Evolutionary conservation across 1,140 invertebrate species (phyloP).

Genomic region (Calliopsis andreniformis): DNA sequence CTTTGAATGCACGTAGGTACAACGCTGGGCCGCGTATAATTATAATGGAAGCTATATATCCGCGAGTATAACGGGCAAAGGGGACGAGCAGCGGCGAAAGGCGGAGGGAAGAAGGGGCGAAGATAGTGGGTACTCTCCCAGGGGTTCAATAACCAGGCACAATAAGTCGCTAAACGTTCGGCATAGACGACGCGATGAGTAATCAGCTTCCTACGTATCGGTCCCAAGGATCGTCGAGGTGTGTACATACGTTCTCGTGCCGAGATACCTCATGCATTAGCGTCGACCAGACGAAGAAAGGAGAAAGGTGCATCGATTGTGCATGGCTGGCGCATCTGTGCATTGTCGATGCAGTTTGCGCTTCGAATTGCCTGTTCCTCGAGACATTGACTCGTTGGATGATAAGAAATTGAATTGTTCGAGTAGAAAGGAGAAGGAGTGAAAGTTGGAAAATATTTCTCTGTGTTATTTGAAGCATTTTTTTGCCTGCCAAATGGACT

Average conservation of each 20-base stretch:
- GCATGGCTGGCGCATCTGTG: background rate
- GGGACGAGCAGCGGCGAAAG: background rate
- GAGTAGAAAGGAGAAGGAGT: background rate
- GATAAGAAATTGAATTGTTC: background rate
- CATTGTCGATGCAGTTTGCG: slow-evolving; percentile 3
- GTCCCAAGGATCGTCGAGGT: slow-evolving; percentile 51
- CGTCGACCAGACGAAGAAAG: slow-evolving; percentile 2
- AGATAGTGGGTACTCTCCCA: slow-evolving; percentile 50
- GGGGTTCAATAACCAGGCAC: slow-evolving; percentile 69
- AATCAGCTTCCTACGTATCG: slow-evolving; percentile 65
- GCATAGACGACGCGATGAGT: slow-evolving; percentile 63
- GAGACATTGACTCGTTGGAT: background rate
- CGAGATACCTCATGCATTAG: slow-evolving; percentile 24
- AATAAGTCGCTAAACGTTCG: slow-evolving; percentile 64
- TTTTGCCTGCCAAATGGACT: too few relatives aligned
- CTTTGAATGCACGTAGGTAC: slow-evolving; percentile 58
- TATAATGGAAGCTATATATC: slow-evolving; percentile 58
- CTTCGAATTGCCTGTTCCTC: too few relatives aligned
- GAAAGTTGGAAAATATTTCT: background rate
- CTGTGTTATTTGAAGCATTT: too few relatives aligned
- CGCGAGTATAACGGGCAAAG: slow-evolving; percentile 31
- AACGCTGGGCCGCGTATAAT: slow-evolving; percentile 44
- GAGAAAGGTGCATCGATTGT: background rate
- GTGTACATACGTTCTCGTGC: slow-evolving; percentile 23
- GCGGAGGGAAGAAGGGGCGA: background rate